Evolutionary conservation across 1,140 invertebrate genomes (phyloP), one percentile per base, ranked within the genome.

Genomic region (Drosophila pectinifera): DNA sequence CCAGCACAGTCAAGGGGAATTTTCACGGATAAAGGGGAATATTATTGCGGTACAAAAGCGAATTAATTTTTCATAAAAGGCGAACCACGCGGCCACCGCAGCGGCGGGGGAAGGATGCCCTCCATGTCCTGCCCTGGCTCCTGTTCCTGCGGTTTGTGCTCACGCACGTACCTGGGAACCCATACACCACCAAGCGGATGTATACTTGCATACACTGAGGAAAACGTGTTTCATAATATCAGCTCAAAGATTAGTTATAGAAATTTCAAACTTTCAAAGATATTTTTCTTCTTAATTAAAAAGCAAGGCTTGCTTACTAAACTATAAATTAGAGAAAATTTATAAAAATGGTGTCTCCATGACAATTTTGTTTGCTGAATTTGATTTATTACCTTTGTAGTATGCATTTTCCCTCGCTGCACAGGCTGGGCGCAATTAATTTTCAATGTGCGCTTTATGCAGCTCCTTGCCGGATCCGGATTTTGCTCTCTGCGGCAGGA

Each of bases 51-150:
- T 72, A 83, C 84, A 88, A 88, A 83, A 83, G 84, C 75, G 79
- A 88, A 88, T 88, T 88, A 89, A 88, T 89, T 89, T 88, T 88
- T 88, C 84, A 88, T 88, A 89, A 88, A 88, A 83, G 80, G 84
- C 72, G 78, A 77, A 83, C 82, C 83, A 73, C 75, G 65, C 48
- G 53, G 53, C 75, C 53, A 43, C 48, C 48, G 34, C 41, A 43
- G 38, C 24, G 34, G 7, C 28, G 56, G 56, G 26, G 26, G 10
- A n/a, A 26, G 41, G 58, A 58, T 68, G 34, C 20, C 14, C 24
- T 61, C 38, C 20, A 24, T 20, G 24, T 24, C 36, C 64, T 48
- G 14, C 34, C 13, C 41, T 11, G 36, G 53, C 34, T 64, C 14
- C 53, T 13, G 39, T 28, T 41, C 63, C 26, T 68, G 64, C 22